phyloP scores from a whole-genome alignment of 1,140 invertebrate species.

The Tribolium castaneum region DNA sequence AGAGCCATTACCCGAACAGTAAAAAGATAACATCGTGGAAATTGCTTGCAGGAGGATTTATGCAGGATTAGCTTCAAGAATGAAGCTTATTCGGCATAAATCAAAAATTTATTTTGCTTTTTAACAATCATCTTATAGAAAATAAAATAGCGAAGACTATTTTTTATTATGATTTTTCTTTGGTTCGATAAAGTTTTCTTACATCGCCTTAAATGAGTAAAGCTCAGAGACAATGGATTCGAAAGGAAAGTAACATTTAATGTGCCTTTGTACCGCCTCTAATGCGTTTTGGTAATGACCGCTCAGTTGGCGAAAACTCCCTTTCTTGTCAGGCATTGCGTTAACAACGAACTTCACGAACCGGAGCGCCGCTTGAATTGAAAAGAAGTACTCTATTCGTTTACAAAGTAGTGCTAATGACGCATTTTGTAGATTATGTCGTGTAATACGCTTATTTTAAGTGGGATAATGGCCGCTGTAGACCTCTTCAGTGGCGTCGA shows the following conservation, averaged over 20 bases:
- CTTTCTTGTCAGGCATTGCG: conserved; percentile 3
- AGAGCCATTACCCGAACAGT: not conserved
- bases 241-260: conserved; percentile 6
- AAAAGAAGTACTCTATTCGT: not conserved
- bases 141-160: not conserved
- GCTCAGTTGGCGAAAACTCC: not conserved
- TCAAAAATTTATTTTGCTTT: not conserved
- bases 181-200: not conserved
- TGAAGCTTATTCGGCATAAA: not conserved
- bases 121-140: not conserved
- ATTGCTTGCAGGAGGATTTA: conserved; percentile 4
- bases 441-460: not conserved
- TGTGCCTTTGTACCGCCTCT: conserved; percentile 19
- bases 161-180: not conserved
- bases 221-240: not conserved
- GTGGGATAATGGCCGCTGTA: not conserved
- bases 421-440: not conserved
- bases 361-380: not conserved
- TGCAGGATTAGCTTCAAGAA: not conserved
- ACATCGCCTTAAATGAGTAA: not conserved
- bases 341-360: not conserved
- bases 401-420: conserved; percentile 1
- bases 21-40: conserved; percentile 7
- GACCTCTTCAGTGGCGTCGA: not conserved
- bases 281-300: conserved; percentile 30